Base-by-base conservation (phyloP, 2,797 vertebrate species). In the Channa striata region DNA sequence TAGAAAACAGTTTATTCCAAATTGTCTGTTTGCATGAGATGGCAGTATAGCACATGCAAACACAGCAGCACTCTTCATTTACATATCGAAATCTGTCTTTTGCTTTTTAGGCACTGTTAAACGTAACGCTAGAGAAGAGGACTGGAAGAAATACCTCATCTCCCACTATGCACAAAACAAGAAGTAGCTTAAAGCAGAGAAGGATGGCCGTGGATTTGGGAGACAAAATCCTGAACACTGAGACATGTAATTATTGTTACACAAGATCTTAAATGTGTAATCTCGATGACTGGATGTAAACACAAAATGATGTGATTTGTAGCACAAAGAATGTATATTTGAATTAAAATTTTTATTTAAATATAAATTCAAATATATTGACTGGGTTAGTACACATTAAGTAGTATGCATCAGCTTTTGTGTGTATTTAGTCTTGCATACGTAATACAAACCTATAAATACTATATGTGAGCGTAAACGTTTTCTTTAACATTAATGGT, bases 101-200 rank as follows among this genome's bases (percentile, higher is more conserved):
- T 75, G n/a, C 30, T 72, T 74, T 83, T 21, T 54, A 93, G 93
- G 74, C 37, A 30, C 44, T 12, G 43, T 44, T 65, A 78, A 84
- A 36, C 23, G 42, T 10, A 25, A 74, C 52, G 63, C 12, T 58
- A 84, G 30, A 37, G 85, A 84, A 39, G 80, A 65, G 30, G 63
- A 87, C 23, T 93, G 92, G 93, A 85, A 91, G 74, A 93, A 89
- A 52, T 86, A 87, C 68, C 88, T 94, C 37, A 85, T 93, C 54
- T 90, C 88, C 0, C 74, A 78, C 77, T 93, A 91, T 11, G 65
- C 72, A 54, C 82, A 81, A 19, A 82, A 49, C 44, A 86, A 69
- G 59, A 85, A 80, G 51, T 83, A 21, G 77, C 34, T 40, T 17
- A 57, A 25, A 36, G 34, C 19, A 53, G 16, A n/a, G n/a, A n/a